A percentile compares a stretch with the other conserved stretches of the same genome.
Evolutionary conservation across 1,140 invertebrate genomes (phyloP).

Genomic region (Prorops nasuta): DNA sequence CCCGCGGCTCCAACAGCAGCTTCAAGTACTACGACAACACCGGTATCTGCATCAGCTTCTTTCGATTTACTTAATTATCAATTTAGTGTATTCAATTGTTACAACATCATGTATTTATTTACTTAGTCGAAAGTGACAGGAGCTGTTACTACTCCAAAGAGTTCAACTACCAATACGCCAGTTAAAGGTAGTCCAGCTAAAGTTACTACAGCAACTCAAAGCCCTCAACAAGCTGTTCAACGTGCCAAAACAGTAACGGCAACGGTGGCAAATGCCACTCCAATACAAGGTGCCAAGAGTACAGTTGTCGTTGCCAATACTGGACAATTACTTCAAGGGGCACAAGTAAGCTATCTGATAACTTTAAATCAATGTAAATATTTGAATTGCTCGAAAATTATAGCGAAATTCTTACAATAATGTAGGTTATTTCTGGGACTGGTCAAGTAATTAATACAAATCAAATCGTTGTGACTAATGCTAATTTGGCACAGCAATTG

Average conservation of each 20-base stretch:
- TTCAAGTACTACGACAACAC: slow-evolving; percentile 25
- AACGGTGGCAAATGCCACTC: slow-evolving; percentile 18
- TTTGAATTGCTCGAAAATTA: slow-evolving; percentile 2
- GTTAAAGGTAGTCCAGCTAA: slow-evolving; percentile 37
- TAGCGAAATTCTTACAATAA: slow-evolving; percentile 15
- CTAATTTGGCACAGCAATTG: slow-evolving; percentile 72
- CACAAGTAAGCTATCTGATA: slow-evolving; percentile 33
- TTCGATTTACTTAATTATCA: not conserved
- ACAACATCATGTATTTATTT: too few relatives aligned
- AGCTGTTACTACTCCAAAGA: slow-evolving; percentile 13
- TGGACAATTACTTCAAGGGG: slow-evolving; percentile 45
- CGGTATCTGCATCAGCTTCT: slow-evolving; percentile 10
- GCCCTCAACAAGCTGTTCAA: slow-evolving; percentile 23
- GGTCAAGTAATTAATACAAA: slow-evolving; percentile 51
- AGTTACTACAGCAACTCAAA: slow-evolving; percentile 17
- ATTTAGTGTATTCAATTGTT: not conserved
- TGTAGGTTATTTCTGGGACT: slow-evolving; percentile 56
- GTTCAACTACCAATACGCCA: slow-evolving; percentile 19
- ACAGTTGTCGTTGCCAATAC: slow-evolving; percentile 48
- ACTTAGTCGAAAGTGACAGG: slow-evolving; percentile 20
- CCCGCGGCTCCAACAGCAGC: slow-evolving; percentile 21
- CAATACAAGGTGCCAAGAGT: slow-evolving; percentile 36
- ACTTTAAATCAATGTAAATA: not conserved
- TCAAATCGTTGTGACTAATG: slow-evolving; percentile 76
- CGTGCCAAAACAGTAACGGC: slow-evolving; percentile 33